Evolutionary conservation across 2,797 vertebrate species (phyloP), one percentile per base, ranked within the genome.

Genomic region (Acanthornis magna): DNA sequence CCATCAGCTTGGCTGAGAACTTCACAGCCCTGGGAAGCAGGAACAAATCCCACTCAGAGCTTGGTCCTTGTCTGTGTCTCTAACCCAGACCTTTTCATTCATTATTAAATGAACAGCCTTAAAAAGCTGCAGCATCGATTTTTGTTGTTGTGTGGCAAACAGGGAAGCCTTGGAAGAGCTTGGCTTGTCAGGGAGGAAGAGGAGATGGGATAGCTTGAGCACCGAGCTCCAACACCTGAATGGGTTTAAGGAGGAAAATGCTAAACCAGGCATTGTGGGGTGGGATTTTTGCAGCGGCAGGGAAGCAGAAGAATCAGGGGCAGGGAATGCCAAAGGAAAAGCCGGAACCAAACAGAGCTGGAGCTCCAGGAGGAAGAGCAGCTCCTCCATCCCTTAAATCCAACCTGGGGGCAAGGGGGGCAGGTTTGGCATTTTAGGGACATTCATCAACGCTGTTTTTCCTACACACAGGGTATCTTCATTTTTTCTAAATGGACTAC

Each of bases 1-100:
- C 99, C 99, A 99, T 99, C 94, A 99, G 98, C 95, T 99, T 99
- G 85, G 99, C 99, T 0, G 99, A 99, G 97, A 99, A 99, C 97
- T 99, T 99, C 88, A 99, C 99, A 32, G 99, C 99, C 96, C 99
- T 99, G 96, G 34, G 23, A 55, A 85, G 25, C 21, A 93, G 83
- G 76, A 96, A 53, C 29, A 87, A 76, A 60, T 50, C 79, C 72
- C 5, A 1, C 11, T 96, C 20, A 92, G 34, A 84, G 29, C 30
- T 22, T 17, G 38, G 5, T 47, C 55, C 40, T 60, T 20, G 14
- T 20, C 5, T 0, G 7, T 40, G 32, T 68, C 42, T 66, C 74
- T 11, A 68, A 27, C 30, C 38, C 58, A 19, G 54, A 13, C 7
- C 4, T 2, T 60, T 57, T 68, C 4, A 32, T 68, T 62, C 38